Conservation (phyloP, 2,113 vertebrate species). For the Melanerpes aurifrons region DNA sequence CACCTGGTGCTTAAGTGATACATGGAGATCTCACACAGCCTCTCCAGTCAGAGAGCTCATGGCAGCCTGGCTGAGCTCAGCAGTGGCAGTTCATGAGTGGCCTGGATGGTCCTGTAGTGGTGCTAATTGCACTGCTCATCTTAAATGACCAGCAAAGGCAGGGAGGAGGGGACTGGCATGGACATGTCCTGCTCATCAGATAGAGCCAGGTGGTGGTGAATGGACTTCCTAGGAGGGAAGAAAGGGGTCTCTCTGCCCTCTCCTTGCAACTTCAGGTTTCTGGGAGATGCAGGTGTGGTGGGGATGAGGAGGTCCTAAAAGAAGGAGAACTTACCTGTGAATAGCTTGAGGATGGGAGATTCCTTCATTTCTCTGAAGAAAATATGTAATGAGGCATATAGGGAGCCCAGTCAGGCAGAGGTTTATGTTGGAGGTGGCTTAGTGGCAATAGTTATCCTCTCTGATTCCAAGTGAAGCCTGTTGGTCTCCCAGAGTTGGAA, state of each 20-base stretch:
- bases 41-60: not conserved
- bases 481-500: not conserved
- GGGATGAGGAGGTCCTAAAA: not conserved
- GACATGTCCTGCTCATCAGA: not conserved
- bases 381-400: too few relatives aligned
- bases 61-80: not conserved
- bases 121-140: not conserved
- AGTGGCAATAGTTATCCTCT: not conserved
- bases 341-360: not conserved
- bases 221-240: not conserved
- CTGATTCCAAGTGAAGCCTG: not conserved
- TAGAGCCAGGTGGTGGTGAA: not conserved
- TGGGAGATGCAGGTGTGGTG: not conserved
- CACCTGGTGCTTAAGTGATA: not conserved
- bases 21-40: fast-evolving
- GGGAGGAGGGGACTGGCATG: not conserved
- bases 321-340: not conserved
- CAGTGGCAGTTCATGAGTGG: not conserved
- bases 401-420: too few relatives aligned
- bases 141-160: not conserved
- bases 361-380: too few relatives aligned
- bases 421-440: not conserved
- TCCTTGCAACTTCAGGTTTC: not conserved
- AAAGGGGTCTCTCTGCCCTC: not conserved
- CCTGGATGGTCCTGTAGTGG: not conserved